Evolutionary conservation across 2,888 invertebrate species (phyloP), one percentile per base, ranked within the genome.

Genomic region (Odontothrips loti): DNA sequence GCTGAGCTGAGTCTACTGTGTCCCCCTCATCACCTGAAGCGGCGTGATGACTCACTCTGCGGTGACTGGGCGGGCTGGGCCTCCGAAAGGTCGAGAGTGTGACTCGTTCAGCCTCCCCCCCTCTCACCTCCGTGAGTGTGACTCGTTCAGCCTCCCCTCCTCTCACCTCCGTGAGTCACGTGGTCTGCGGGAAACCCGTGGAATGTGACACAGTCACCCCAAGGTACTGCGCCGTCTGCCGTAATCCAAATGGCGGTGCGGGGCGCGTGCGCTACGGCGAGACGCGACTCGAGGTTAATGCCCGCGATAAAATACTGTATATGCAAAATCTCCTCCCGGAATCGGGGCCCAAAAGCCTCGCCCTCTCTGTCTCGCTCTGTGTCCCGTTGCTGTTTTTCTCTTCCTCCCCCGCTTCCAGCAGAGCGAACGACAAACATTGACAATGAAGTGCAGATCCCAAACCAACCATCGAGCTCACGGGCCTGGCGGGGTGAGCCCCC

Each of bases 361-460:
- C 58, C n/a, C 58, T 58, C 11, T 58, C 58, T 58, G 15, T 58
- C 58, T 17, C 58, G 15, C 51, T 51, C 51, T 51, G 15, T 20
- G 15, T n/a, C 20, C 10, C 51, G 51, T 51, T 10, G 15, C 51
- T 43, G 34, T 43, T 43, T 43, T 43, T 43, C 34, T 43, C 34
- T 6, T 43, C 51, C 51, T 10, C 17, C 58, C 58, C 15, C 58
- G 6, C 58, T 58, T 15, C 34, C 34, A 58, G 58, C 58, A 20
- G 58, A 58, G 68, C 68, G 27, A 27, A 27, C 68, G 34, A 75
- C 68, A 75, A 75, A 75, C 68, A 75, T 12, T 75, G 68, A 4
- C 68, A 27, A 75, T 75, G 68, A 75, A 75, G 68, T 75, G 68
- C 68, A 75, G 68, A 27, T 58, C 58, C 20, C 58, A 20, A 58